Base-by-base conservation (phyloP, 2,113 vertebrate genomes). In the Urocolius indicus region DNA sequence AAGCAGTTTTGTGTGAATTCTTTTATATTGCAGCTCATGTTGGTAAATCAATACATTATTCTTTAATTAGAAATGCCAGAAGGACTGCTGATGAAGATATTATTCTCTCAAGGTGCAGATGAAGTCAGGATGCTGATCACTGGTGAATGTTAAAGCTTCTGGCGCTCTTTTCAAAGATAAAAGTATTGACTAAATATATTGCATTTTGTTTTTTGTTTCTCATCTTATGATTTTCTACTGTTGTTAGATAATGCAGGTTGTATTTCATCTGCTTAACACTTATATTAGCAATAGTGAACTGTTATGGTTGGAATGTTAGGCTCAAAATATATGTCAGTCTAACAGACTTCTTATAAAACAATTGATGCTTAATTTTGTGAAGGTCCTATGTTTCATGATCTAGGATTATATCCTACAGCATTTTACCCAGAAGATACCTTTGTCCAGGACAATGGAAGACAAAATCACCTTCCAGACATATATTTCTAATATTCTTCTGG, bases 1-100 rank as follows among this genome's bases (percentile, higher is more conserved):
- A 90, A 86, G 90, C 90, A 90, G 68, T 96, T 96, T 90, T 78
- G 27, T 86, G 52, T 65, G n/a, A 92, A 88, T 94, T 90, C 32
- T 52, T 67, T 81, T 90, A 36, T 63, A 72, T 75, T 83, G 38
- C 41, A 86, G 68, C 61, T 92, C 55, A 34, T 86, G 63, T 75
- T 92, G 29, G 59, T 94, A 94, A 88, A 85, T 84, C 59, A 80
- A 84, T 59, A 55, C 78, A 76, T 94, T 68, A 58, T 77, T 93
- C 87, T 86, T 94, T 94, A 95, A 94, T 96, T 93, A 96, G 85
- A 32, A 82, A 57, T 92, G 75, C 78, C 72, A 93, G 75, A 90
- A 93, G 67, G 82, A 59, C 59, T 77, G 67, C 67, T 93, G 84
- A 94, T 94, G 78, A 62, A 95, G 77, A 65, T 75, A 17, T 24